A percentile compares a stretch with the other conserved stretches of the same genome.
Conservation (phyloP, 2,797 vertebrate genomes). For the Geotrypetes seraphini region DNA sequence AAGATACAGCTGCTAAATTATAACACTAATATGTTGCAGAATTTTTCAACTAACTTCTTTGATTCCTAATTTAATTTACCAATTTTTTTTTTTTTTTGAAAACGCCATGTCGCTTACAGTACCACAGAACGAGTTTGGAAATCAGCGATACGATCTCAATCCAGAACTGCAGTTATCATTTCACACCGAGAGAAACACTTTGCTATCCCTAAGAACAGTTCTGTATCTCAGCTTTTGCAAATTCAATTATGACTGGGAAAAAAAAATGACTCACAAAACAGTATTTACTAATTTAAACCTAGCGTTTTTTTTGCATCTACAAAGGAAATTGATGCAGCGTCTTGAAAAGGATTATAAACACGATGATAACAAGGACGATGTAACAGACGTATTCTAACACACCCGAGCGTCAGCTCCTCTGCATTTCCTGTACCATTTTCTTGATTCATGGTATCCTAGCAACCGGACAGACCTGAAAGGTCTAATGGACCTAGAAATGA, state of each 20-base stretch:
- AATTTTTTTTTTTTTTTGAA: slow-evolving; percentile 54
- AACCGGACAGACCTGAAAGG: slow-evolving; percentile 42
- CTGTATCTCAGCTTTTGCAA: slow-evolving; percentile 26
- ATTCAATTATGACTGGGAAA: slow-evolving; percentile 36
- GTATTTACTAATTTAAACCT: slow-evolving; percentile 37
- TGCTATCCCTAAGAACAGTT: slow-evolving; percentile 37
- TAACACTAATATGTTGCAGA: slow-evolving; percentile 41
- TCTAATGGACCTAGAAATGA: slow-evolving; percentile 48
- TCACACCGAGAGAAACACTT: slow-evolving; percentile 26
- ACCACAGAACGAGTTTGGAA: no score
- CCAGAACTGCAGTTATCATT: slow-evolving; percentile 42
- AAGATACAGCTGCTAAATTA: slow-evolving; percentile 39
- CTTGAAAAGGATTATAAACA: slow-evolving; percentile 46
- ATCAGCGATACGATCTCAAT: slow-evolving; percentile 55
- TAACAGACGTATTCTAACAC: slow-evolving; percentile 29
- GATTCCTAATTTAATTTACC: slow-evolving; percentile 59
- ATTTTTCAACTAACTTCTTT: slow-evolving; percentile 48
- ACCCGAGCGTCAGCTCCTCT: slow-evolving; percentile 29
- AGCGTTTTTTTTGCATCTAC: slow-evolving; percentile 18
- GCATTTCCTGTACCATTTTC: slow-evolving; percentile 34
- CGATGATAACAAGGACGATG: slow-evolving; percentile 39
- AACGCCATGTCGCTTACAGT: slow-evolving; percentile 36
- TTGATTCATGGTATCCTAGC: slow-evolving; percentile 51
- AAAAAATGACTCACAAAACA: slow-evolving; percentile 39
- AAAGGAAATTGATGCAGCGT: slow-evolving; percentile 32